Percentiles rank a stretch among this genome's conserved stretches.
Conservation (phyloP, 2,888 invertebrate genomes). For the Pteria penguin region DNA sequence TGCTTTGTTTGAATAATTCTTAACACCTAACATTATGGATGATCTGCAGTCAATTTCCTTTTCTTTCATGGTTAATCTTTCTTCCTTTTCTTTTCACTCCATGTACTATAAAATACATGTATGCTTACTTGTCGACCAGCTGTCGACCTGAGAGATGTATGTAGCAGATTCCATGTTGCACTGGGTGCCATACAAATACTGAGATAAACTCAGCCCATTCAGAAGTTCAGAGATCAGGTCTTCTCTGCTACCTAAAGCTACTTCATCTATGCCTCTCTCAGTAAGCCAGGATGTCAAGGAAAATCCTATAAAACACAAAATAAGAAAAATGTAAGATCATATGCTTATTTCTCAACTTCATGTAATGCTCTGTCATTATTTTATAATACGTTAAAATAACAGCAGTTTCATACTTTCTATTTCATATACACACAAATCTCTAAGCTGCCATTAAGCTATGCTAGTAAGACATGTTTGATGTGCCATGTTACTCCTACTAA, state of each 20-base stretch:
- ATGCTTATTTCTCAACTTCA: background rate
- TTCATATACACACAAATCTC: no score
- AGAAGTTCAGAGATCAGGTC: constrained; percentile 21
- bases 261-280: constrained; percentile 6
- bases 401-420: no score
- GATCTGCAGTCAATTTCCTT: no score
- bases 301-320: constrained; percentile 29
- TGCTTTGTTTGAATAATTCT: no score
- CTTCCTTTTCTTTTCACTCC: no score
- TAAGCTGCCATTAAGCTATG: no score
- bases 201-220: constrained; percentile 36
- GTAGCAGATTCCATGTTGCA: constrained; percentile 19
- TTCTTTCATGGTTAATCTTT: no score
- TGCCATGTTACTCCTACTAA: no score
- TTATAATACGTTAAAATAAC: background rate
- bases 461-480: no score
- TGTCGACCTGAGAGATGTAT: constrained; percentile 4
- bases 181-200: constrained; percentile 20
- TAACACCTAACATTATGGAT: no score
- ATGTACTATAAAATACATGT: no score
- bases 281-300: constrained; percentile 27
- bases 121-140: constrained; percentile 28
- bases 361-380: background rate
- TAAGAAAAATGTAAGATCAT: background rate
- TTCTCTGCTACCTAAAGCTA: constrained; percentile 13